Conservation (phyloP, 2,797 vertebrate genomes). For the Sebastes minor region DNA sequence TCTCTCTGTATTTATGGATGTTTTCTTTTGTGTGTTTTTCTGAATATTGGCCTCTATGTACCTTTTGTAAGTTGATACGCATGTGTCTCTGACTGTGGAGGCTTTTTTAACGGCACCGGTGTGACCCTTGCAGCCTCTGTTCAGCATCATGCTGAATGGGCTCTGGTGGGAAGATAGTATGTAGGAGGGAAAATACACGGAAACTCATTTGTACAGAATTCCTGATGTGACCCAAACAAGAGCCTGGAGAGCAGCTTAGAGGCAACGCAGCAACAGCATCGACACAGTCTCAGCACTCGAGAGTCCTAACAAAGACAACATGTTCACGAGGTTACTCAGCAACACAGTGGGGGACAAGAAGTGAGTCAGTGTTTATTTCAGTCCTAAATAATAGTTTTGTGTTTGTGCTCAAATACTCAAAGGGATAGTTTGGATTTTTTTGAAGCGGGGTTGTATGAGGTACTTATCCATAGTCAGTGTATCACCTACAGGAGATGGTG, state of each 20-base stretch:
- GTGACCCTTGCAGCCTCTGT: constrained; percentile 49
- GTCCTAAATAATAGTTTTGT: constrained; percentile 13
- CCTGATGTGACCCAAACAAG: constrained; percentile 39
- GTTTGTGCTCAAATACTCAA: constrained; percentile 1
- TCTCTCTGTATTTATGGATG: constrained; percentile 21
- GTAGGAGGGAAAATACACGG: constrained; percentile 43
- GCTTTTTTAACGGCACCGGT: constrained; percentile 36
- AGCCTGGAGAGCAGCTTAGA: constrained; percentile 36
- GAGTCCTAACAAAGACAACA: constrained; percentile 39
- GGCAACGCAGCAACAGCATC: constrained; percentile 21
- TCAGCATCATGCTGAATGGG: constrained; percentile 40
- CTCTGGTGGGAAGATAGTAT: constrained; percentile 39
- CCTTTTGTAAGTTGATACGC: constrained; percentile 19
- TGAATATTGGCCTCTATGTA: constrained; percentile 14
- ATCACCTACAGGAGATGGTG: neutral
- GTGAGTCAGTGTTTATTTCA: constrained; percentile 30
- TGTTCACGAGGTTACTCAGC: constrained; percentile 24
- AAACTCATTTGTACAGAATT: constrained; percentile 37
- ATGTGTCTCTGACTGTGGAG: constrained; percentile 26
- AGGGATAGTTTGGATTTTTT: neutral
- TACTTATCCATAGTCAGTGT: neutral
- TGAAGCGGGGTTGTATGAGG: neutral
- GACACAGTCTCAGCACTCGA: constrained; percentile 8
- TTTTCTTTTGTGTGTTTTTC: constrained; percentile 34
- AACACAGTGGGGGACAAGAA: constrained; percentile 5